Evolutionary conservation across 2,797 vertebrate species (phyloP).

Genomic region (Liparis tanakae): DNA sequence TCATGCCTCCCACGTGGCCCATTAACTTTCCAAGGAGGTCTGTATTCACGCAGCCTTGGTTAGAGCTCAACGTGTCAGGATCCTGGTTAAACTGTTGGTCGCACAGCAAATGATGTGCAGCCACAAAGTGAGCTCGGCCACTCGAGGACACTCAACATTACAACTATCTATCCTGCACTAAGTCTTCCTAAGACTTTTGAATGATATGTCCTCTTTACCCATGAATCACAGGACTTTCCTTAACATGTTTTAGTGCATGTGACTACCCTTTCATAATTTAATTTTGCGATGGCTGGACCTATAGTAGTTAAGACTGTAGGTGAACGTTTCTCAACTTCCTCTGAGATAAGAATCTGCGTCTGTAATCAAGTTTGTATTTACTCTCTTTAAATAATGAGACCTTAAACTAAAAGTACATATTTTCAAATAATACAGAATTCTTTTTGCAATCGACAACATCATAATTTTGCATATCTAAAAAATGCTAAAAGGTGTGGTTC

Average conservation of each 20-base stretch:
- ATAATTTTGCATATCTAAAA: not conserved
- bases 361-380: constrained; percentile 1
- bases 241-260: constrained; percentile 25
- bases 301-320: too few species aligned
- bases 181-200: constrained; percentile 23
- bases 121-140: constrained; percentile 58
- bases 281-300: too few species aligned
- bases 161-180: constrained; percentile 35
- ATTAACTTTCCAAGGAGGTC: constrained; percentile 64
- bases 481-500: not conserved
- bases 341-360: constrained; percentile 33
- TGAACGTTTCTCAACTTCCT: constrained; percentile 34
- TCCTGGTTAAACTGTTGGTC: constrained; percentile 64
- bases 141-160: constrained; percentile 53
- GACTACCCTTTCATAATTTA: constrained; percentile 31
- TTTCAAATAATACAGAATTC: not conserved
- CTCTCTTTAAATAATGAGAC: constrained; percentile 12
- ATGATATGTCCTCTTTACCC: constrained; percentile 35
- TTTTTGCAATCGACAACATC: not conserved
- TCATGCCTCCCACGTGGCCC: constrained; percentile 50
- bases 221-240: constrained; percentile 1
- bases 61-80: constrained; percentile 46
- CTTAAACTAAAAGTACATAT: constrained; percentile 1
- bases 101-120: constrained; percentile 63
- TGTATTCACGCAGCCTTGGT: constrained; percentile 49